Percentiles rank a stretch among this genome's conserved stretches.
Conservation (phyloP, 2,797 vertebrate species). For the Syncerus caffer region DNA sequence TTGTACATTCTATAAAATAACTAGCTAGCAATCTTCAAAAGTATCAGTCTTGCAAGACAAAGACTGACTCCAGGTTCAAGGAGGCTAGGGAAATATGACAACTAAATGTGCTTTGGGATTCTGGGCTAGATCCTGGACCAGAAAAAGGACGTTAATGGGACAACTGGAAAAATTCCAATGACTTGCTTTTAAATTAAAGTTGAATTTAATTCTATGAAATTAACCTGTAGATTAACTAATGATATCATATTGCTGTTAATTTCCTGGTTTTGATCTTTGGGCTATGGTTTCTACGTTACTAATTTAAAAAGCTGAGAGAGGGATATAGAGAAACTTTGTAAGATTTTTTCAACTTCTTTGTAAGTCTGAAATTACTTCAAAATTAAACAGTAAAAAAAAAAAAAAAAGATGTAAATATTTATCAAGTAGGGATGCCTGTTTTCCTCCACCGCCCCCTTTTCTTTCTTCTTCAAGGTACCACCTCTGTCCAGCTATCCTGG, state of each 20-base stretch:
- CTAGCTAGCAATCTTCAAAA: neutral
- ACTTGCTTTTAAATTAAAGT: slow-evolving; percentile 37
- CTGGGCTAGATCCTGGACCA: neutral
- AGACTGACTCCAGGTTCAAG: neutral
- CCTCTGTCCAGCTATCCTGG: neutral
- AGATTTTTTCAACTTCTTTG: neutral
- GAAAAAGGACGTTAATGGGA: neutral
- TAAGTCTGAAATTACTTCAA: neutral
- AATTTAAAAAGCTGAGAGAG: neutral
- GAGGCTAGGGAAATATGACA: neutral
- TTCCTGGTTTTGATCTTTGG: neutral
- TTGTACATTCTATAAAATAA: neutral
- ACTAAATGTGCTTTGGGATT: neutral
- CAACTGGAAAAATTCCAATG: neutral
- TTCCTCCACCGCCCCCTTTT: neutral
- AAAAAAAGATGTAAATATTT: neutral
- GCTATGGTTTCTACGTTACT: neutral
- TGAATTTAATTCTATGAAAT: neutral
- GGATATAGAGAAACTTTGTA: neutral
- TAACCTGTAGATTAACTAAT: neutral
- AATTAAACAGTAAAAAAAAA: neutral
- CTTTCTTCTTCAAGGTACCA: neutral
- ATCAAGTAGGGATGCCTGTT: neutral
- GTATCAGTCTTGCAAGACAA: neutral
- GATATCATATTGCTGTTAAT: neutral